phyloP scores from a whole-genome alignment of 2,888 invertebrate genomes.

The Philhelius pedissequus region DNA sequence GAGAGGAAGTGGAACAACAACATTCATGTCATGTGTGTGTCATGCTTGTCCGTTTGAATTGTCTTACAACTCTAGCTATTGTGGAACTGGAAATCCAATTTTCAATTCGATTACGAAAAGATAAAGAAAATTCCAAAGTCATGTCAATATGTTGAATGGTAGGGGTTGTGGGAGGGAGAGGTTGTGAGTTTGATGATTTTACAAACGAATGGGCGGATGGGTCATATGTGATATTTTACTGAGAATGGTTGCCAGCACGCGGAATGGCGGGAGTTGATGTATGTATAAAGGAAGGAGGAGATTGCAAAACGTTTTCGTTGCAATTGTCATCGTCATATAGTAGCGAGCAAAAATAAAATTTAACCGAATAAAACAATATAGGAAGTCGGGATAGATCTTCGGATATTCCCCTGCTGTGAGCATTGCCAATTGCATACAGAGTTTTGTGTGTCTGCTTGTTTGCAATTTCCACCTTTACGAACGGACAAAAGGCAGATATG shows the following conservation, averaged over 20 bases:
- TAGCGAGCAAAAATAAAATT: not conserved
- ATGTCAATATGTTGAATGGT: conserved; percentile 41
- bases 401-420: conserved; percentile 27
- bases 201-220: conserved; percentile 8
- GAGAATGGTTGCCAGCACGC: not conserved
- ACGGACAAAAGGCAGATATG: conserved; percentile 17
- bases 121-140: conserved; percentile 67
- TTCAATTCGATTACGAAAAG: conserved; percentile 68
- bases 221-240: conserved; percentile 40
- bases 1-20: not conserved
- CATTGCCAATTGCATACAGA: conserved; percentile 48
- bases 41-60: conserved; percentile 48
- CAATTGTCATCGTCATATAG: conserved; percentile 35
- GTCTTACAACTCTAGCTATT: conserved; percentile 34
- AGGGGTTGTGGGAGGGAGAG: not conserved
- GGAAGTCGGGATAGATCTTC: not conserved
- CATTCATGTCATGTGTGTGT: conserved; percentile 24
- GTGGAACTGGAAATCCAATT: conserved; percentile 59
- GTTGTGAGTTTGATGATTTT: not conserved
- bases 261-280: not conserved
- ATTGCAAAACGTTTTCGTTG: conserved; percentile 39
- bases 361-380: conserved; percentile 11
- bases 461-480: not conserved
- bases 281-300: conserved; percentile 11
- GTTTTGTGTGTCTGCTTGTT: not conserved